Evolutionary conservation across 2,797 vertebrate species (phyloP).

Genomic region (Carcharodon carcharias): DNA sequence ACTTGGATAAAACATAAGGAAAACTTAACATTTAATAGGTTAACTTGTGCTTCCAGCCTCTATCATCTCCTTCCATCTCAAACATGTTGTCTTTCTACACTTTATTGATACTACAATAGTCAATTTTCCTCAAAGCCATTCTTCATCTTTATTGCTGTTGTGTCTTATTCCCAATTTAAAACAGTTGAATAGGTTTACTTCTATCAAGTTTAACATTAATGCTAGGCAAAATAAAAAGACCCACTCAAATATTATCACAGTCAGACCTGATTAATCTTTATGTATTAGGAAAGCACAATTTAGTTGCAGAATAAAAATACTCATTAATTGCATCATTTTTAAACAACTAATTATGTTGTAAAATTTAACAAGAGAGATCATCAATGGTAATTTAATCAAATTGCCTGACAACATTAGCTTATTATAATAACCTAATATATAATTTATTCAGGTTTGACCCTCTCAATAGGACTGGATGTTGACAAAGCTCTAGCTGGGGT

Average conservation of each 20-base stretch:
- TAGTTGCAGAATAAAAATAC: background rate
- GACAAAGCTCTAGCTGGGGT: background rate
- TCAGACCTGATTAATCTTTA: background rate
- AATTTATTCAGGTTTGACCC: background rate
- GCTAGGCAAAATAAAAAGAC: background rate
- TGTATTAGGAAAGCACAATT: background rate
- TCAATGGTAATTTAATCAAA: background rate
- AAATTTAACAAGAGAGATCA: background rate
- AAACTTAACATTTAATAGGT: background rate
- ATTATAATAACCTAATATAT: background rate
- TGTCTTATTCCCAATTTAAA: background rate
- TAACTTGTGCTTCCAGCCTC: background rate
- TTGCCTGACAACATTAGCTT: background rate
- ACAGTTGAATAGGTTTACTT: background rate
- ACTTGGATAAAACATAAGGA: background rate
- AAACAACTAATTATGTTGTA: background rate
- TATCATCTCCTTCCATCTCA: background rate
- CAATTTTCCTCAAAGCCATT: background rate
- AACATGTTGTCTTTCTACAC: background rate
- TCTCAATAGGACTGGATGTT: background rate
- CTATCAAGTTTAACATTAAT: too few relatives aligned
- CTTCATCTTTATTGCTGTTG: background rate
- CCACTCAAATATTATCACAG: background rate
- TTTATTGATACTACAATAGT: background rate
- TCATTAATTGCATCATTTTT: conserved; percentile 3